Evolutionary conservation across 1,140 invertebrate species (phyloP).

Genomic region (Agrypnia vestita): DNA sequence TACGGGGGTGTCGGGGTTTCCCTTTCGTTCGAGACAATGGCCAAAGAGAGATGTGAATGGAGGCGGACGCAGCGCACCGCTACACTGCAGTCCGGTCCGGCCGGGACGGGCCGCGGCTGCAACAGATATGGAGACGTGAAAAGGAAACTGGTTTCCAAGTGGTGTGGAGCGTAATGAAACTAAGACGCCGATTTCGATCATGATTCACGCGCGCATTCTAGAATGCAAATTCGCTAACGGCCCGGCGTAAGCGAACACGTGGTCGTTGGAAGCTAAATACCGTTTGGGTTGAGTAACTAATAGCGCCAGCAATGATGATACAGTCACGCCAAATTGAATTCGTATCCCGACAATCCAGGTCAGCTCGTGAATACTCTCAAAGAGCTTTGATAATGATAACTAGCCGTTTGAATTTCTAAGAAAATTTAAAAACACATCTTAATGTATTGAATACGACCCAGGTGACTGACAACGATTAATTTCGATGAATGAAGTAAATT

Average conservation of each 20-base stretch:
- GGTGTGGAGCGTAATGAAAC: constrained; percentile 11
- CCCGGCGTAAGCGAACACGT: neutral
- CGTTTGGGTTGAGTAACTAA: too few species aligned
- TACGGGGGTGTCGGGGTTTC: constrained; percentile 14
- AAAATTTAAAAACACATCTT: too few species aligned
- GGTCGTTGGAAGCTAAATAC: neutral
- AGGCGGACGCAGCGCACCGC: constrained; percentile 2
- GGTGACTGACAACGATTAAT: too few species aligned
- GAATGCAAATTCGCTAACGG: constrained; percentile 9
- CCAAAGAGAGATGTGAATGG: constrained; percentile 23
- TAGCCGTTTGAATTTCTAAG: too few species aligned
- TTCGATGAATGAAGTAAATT: too few species aligned
- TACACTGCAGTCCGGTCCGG: neutral
- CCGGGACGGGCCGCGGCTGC: neutral
- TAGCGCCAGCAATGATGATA: too few species aligned
- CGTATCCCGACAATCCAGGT: too few species aligned
- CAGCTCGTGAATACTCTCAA: too few species aligned
- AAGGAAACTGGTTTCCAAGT: constrained; percentile 32
- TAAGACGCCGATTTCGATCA: neutral
- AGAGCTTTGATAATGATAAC: too few species aligned
- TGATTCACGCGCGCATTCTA: constrained; percentile 18
- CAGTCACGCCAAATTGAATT: too few species aligned
- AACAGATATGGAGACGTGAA: constrained; percentile 28
- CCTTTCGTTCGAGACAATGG: constrained; percentile 35
- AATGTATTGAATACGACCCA: too few species aligned